These are phyloP conservation scores for Drosophila teissieri DNA, from an alignment of 1,140 invertebrate genomes.

Conservation along the genomic window DNA sequence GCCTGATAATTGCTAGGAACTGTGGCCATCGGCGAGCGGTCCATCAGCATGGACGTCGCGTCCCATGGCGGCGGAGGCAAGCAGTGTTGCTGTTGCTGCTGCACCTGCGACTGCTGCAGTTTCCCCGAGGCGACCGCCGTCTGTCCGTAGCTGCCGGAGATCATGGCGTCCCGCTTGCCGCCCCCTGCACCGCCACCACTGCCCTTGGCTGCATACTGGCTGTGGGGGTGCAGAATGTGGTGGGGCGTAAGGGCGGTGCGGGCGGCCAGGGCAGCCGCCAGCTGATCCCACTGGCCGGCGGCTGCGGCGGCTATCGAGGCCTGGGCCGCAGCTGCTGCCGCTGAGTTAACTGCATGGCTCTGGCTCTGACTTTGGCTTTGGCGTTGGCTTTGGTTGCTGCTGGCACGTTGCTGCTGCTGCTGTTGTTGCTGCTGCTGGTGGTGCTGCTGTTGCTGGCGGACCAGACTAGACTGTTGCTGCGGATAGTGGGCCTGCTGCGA, in stretches of 20 bases:
- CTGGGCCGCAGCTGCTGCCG: conserved; percentile 53
- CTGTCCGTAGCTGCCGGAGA: conserved; percentile 74
- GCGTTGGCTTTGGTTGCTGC: conserved; percentile 80
- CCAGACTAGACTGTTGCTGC: conserved; percentile 66
- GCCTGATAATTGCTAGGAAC: conserved; percentile 85
- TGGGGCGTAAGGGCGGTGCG: conserved; percentile 82
- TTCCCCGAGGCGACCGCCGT: conserved; percentile 35
- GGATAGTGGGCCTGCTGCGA: conserved; percentile 84
- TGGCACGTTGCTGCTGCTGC: conserved; percentile 67
- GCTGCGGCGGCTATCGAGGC: conserved; percentile 57
- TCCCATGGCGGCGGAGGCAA: conserved; percentile 67
- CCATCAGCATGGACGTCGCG: conserved; percentile 70
- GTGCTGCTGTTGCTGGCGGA: conserved; percentile 54
- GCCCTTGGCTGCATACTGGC: conserved; percentile 62
- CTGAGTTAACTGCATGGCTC: conserved; percentile 51
- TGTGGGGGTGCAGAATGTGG: conserved; percentile 72
- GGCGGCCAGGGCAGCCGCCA: conserved; percentile 71
- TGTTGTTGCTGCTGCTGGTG: conserved; percentile 52
- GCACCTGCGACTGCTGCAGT: conserved; percentile 39
- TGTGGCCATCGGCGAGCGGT: conserved; percentile 84
- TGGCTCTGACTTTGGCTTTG: conserved; percentile 72
- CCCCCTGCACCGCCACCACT: conserved; percentile 39
- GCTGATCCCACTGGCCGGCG: conserved; percentile 77
- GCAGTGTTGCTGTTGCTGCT: conserved; percentile 65
- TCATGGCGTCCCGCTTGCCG: conserved; percentile 82